Base-by-base conservation (phyloP, 1,140 invertebrate genomes). In the Cepaea nemoralis region DNA sequence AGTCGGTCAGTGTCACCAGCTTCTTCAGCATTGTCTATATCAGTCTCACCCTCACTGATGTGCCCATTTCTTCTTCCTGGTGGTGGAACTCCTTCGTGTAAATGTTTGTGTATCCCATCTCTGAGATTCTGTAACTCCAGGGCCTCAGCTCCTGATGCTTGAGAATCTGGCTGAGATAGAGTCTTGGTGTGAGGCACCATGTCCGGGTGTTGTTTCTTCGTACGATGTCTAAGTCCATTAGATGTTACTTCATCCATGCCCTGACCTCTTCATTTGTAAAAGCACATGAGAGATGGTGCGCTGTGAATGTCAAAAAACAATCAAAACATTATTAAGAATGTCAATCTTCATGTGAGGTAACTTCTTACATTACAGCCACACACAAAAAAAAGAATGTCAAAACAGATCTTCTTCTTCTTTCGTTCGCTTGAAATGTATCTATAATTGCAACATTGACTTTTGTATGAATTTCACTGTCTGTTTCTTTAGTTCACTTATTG, bases 111-210 rank as follows among this genome's bases (percentile, higher is more conserved):
- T 22, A 19, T 24, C 50, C 50, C 50, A 55, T 63, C 27, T 63
- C 59, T 63, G n/a, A 63, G 59, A 63, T 27, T 63, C 59, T 63
- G 59, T 19, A 63, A 63, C 59, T 59, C 55, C 55, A 59, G 24
- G 24, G 10, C 55, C 8, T 59, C 55, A 59, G 22, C 55, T 22
- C 10, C 22, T 14, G 55, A 59, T 12, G 55, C 22, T 59, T 5
- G 5, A 24, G 12, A 59, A 22, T 24, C 55, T 59, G 55, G 22
- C 3, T 59, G 55, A 19, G 55, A 24, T 59, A 24, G 22, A 24
- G 14, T 59, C 55, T 5, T 14, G 22, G n/a, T n/a, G 55, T n/a
- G 22, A 59, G 12, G 55, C 10, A n/a, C 55, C 55, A 19, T 59
- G n/a, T 59, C 12, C 12, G 5, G 8, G n/a, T 59, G 10, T 12